Conservation (phyloP, 2,113 vertebrate genomes). For the Sterna hirundo region DNA sequence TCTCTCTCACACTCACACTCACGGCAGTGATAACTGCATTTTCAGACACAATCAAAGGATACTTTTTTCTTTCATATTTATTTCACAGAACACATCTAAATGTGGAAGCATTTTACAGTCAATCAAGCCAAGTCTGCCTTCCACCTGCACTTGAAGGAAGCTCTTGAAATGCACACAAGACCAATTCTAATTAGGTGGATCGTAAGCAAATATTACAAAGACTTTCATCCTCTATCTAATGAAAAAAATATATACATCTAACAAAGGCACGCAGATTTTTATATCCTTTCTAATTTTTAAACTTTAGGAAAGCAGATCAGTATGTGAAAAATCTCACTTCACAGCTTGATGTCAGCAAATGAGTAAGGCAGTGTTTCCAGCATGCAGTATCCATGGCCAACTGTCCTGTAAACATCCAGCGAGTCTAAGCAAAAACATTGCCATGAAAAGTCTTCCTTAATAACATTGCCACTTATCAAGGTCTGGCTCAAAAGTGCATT, state of each 20-base stretch:
- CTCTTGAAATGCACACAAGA: not conserved
- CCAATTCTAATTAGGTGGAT: conserved; percentile 1
- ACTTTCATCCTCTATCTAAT: not conserved
- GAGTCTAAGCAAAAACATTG: conserved; percentile 12
- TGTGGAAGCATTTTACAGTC: not conserved
- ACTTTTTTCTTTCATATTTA: not conserved
- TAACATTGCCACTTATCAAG: not conserved
- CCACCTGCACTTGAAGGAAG: not conserved
- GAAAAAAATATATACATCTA: not conserved
- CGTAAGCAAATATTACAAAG: not conserved
- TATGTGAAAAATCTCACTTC: not conserved
- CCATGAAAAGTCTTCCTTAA: conserved; percentile 32
- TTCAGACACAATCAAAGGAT: not conserved
- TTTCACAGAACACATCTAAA: not conserved
- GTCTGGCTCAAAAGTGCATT: not conserved
- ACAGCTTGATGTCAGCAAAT: conserved; percentile 8
- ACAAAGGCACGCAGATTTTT: not conserved
- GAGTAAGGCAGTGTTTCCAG: not conserved
- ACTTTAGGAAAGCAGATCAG: not conserved
- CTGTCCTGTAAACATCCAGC: not conserved
- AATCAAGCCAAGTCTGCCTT: not conserved
- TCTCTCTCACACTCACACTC: not conserved
- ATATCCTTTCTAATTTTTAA: not conserved
- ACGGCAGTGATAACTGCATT: not conserved
- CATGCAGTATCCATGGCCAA: not conserved